Conservation (phyloP, 2,888 invertebrate genomes). For the Trissonchulus latispiculum region DNA sequence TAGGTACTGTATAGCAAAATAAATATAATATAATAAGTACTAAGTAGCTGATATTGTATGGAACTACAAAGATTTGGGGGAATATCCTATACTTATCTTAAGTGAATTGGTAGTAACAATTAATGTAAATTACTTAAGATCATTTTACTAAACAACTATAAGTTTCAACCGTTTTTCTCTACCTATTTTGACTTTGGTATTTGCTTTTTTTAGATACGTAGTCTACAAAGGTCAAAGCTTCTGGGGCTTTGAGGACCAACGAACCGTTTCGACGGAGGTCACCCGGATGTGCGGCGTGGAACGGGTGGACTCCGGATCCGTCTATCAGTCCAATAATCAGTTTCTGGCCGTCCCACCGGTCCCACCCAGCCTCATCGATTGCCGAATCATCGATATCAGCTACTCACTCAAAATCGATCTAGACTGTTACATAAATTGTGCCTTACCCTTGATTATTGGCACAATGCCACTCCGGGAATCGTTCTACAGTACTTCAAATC, state of each 20-base stretch:
- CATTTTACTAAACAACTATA: no score
- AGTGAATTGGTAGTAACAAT: no score
- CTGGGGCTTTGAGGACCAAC: slow-evolving; percentile 1
- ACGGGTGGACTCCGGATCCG: background rate
- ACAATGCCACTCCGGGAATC: slow-evolving; percentile 8
- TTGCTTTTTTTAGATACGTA: background rate
- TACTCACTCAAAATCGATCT: slow-evolving; percentile 8
- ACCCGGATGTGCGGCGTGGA: background rate
- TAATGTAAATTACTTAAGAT: no score
- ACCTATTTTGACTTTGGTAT: no score
- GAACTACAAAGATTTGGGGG: no score
- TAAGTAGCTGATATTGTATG: no score
- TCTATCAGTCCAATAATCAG: background rate
- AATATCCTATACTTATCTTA: no score
- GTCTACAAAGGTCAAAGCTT: background rate
- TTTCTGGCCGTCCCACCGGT: slow-evolving; percentile 10
- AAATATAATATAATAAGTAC: no score
- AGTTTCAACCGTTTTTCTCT: no score
- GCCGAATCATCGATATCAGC: slow-evolving; percentile 13
- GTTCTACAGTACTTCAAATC: background rate
- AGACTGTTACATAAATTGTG: background rate
- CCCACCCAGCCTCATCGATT: slow-evolving; percentile 11
- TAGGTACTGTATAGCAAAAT: no score
- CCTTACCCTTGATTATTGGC: slow-evolving; percentile 13
- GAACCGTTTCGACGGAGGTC: slow-evolving; percentile 3